phyloP scores from a whole-genome alignment of 1,140 invertebrate species.

The Drosophila tani region DNA sequence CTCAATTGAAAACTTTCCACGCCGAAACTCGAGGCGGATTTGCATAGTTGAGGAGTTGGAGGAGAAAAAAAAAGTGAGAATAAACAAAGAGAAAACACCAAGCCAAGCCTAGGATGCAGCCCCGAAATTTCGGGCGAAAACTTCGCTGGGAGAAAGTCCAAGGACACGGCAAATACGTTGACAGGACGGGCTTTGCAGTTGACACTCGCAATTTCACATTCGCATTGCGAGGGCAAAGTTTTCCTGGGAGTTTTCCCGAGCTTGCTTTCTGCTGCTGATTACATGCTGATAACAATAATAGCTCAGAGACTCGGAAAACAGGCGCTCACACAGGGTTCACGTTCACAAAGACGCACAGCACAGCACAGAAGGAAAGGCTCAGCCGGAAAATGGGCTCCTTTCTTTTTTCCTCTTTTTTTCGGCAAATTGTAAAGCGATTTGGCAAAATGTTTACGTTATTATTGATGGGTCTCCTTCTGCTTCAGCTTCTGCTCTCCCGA shows the following conservation, averaged over 20 bases:
- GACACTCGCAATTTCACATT: conserved; percentile 38
- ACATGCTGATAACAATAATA: conserved; percentile 66
- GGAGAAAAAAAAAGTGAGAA: not conserved
- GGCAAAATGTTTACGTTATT: conserved; percentile 75
- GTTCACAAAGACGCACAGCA: not conserved
- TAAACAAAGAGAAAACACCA: conserved; percentile 14
- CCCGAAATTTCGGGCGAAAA: conserved; percentile 25
- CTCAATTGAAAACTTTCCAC: conserved; percentile 49
- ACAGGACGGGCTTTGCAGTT: conserved; percentile 38
- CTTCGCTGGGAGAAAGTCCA: conserved; percentile 16
- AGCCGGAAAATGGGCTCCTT: conserved; percentile 54
- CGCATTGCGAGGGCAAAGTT: conserved; percentile 44
- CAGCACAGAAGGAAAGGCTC: conserved; percentile 19
- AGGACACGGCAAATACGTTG: conserved; percentile 30
- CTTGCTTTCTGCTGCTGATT: conserved; percentile 42
- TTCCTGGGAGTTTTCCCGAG: conserved; percentile 25
- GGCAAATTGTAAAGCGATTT: conserved; percentile 77
- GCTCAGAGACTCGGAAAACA: conserved; percentile 36
- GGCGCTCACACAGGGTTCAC: not conserved
- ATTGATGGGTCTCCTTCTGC: conserved; percentile 54
- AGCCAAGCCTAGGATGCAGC: conserved; percentile 26
- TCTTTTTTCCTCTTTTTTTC: conserved; percentile 16
- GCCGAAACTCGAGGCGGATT: conserved; percentile 28
- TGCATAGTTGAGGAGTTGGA: conserved; percentile 34
- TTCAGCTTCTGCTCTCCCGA: too few relatives aligned